These are phyloP conservation scores for Drosophila hydei DNA, from an alignment of 1,140 invertebrate genomes.

Conservation along the genomic window DNA sequence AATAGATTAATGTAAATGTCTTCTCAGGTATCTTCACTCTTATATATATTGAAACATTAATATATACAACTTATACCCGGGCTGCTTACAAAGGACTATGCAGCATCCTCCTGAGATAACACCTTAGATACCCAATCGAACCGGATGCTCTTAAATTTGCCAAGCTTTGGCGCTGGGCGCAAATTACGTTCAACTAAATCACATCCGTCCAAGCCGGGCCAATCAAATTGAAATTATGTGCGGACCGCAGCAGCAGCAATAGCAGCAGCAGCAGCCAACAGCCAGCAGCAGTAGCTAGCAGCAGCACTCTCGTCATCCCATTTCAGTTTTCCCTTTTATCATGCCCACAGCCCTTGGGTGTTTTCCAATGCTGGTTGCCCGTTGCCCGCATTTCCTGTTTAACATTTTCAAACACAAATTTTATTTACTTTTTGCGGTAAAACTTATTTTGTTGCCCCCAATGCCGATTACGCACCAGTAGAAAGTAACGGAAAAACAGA, in stretches of 20 bases:
- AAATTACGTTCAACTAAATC: constrained; percentile 24
- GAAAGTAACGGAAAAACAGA: neutral
- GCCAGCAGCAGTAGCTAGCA: too few relatives aligned
- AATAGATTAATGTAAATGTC: too few relatives aligned
- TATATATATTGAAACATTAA: too few relatives aligned
- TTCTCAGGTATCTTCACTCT: too few relatives aligned
- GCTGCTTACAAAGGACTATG: neutral
- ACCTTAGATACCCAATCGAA: neutral
- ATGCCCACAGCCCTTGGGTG: neutral
- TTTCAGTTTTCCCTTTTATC: neutral
- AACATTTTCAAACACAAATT: constrained; percentile 56
- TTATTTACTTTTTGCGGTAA: constrained; percentile 68
- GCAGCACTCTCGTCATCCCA: too few relatives aligned
- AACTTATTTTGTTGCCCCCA: constrained; percentile 57
- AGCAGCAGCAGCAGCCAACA: too few relatives aligned
- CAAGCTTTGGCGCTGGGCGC: neutral
- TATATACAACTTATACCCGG: too few relatives aligned
- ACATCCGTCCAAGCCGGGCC: constrained; percentile 33
- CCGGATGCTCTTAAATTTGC: constrained; percentile 17
- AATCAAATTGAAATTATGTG: constrained; percentile 56
- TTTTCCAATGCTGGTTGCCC: constrained; percentile 17
- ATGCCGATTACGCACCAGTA: constrained; percentile 54
- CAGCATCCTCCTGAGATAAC: neutral
- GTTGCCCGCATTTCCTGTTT: constrained; percentile 62
- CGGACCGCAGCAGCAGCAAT: constrained; percentile 10